Conservation (phyloP, 2,113 vertebrate genomes). For the Silurus meridionalis region DNA sequence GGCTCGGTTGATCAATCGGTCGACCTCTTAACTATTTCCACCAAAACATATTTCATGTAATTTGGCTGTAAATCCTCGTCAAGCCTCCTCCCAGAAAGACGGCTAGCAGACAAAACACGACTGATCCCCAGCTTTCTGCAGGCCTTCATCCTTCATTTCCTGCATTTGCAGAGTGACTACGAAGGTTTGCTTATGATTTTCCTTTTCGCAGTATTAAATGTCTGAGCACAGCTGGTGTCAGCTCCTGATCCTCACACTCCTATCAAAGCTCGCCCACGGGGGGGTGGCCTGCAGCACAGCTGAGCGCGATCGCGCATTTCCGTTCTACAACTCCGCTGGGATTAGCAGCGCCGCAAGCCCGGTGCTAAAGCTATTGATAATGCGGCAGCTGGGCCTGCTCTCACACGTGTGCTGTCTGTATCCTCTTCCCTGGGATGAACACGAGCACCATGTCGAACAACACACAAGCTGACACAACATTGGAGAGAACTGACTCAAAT, state of each 20-base stretch:
- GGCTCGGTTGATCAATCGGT: no score
- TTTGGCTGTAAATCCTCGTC: not conserved
- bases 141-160: conserved; percentile 6
- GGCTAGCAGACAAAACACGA: not conserved
- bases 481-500: not conserved
- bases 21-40: no score
- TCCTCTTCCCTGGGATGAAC: not conserved
- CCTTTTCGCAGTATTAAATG: not conserved
- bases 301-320: conserved; percentile 12
- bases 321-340: not conserved
- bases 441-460: not conserved
- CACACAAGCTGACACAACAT: not conserved
- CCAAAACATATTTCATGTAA: not conserved
- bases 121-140: not conserved
- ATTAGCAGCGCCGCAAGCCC: conserved; percentile 16
- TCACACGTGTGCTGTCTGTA: not conserved
- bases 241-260: not conserved
- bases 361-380: not conserved
- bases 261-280: conserved; percentile 18
- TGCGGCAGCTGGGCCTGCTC: conserved; percentile 20
- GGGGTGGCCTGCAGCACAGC: conserved; percentile 9
- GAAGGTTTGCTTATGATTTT: not conserved
- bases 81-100: not conserved
- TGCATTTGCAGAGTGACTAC: not conserved
- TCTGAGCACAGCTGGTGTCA: conserved; percentile 29